Percentiles rank a stretch among this genome's conserved stretches.
Evolutionary conservation across 2,797 vertebrate species (phyloP).

Genomic region (Schizothorax lantsangensis): DNA sequence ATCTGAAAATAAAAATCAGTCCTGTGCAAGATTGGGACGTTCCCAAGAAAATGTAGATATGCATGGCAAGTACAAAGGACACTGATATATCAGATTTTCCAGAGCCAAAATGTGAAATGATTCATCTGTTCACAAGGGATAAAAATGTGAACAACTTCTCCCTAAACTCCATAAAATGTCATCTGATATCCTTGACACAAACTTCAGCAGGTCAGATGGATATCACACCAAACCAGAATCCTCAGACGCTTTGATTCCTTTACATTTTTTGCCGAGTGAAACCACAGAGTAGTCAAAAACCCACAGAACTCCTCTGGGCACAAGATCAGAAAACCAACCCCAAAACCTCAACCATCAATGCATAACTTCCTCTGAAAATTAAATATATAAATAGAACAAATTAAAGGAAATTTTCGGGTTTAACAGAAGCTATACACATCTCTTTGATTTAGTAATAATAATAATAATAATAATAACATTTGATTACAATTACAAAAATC

Average conservation of each 20-base stretch:
- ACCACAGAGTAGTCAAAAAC: constrained; percentile 8
- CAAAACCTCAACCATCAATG: not conserved
- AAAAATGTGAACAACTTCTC: constrained; percentile 36
- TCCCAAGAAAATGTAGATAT: constrained; percentile 7
- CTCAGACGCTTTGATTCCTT: not conserved
- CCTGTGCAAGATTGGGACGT: not conserved
- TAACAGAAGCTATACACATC: not conserved
- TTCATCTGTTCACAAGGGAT: constrained; percentile 23
- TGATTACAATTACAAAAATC: not conserved
- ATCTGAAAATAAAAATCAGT: constrained; percentile 50
- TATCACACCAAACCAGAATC: constrained; percentile 1
- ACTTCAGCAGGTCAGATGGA: constrained; percentile 23
- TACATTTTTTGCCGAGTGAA: not conserved
- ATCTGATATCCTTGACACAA: constrained; percentile 30
- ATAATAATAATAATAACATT: not conserved
- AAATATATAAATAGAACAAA: not conserved
- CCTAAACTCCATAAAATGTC: constrained; percentile 20
- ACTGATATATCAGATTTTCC: constrained; percentile 20
- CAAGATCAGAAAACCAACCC: constrained; percentile 9
- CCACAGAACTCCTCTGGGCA: not conserved
- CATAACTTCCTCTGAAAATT: not conserved
- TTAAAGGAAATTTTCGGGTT: not conserved
- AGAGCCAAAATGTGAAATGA: constrained; percentile 36
- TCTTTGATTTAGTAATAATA: not conserved
- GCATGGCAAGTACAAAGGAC: constrained; percentile 49